Base-by-base conservation (phyloP, 2,113 vertebrate species). In the Mirounga angustirostris region DNA sequence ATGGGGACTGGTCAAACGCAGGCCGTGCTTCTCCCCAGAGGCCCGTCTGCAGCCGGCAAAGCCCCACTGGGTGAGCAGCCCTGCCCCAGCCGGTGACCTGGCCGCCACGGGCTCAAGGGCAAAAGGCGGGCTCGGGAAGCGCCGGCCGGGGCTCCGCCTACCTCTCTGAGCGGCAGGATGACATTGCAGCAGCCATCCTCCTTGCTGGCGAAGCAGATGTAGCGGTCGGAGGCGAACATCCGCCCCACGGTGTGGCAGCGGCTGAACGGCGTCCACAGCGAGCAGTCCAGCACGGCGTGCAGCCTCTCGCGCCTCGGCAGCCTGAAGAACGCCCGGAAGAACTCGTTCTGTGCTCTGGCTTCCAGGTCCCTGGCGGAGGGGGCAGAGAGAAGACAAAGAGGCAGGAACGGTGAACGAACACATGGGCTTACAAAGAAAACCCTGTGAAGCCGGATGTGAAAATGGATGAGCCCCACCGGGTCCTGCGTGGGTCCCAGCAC, bases 131-230 rank as follows among this genome's bases (percentile, higher is more conserved):
- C 15, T 11, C 12, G 0, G 46, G 36, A 73, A 16, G 54, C 4
- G 0, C 63, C 7, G 0, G n/a, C 67, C 2, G 21, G 26, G 13
- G 71, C 7, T 2, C 71, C 30, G 26, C 67, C 65, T 99, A 99
- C 99, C 99, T 99, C 99, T 91, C 98, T 97, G 22, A 99, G 99
- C 0, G 99, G 99, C 30, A 99, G 99, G 93, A 99, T 98, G 59
- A 99, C 99, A 58, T 97, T 98, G 96, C 99, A 99, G 96, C 97
- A 98, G 52, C 99, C 99, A 46, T 99, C 99, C 94, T 99, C 99
- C 63, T 99, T 99, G 99, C 99, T 99, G 98, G 99, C 99, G 98
- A 99, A 99, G 94, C 99, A 99, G 98, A 99, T 97, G 19, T 99
- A 99, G 65, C 98, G 98, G 98, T 99, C 99, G 0, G 99, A 99